These are phyloP conservation scores for Cyaniris semiargus DNA, from an alignment of 2,888 invertebrate species.

Conservation along the genomic window DNA sequence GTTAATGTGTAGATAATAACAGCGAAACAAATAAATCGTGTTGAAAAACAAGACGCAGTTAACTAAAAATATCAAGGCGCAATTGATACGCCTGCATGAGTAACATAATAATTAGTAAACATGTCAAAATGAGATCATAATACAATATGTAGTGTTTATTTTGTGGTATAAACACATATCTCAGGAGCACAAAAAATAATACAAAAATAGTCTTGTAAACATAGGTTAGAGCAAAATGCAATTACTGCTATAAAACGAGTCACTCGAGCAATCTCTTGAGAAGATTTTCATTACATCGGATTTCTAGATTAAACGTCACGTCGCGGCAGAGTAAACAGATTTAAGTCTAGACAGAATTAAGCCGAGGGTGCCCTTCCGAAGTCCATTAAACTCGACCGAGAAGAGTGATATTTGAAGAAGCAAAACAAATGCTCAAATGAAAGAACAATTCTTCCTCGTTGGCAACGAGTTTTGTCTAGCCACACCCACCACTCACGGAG, in stretches of 20 bases:
- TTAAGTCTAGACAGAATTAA: constrained; percentile 2
- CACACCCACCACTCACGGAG: constrained; percentile 9
- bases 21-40: background rate
- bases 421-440: background rate
- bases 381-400: background rate
- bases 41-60: background rate
- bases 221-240: background rate
- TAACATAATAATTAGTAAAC: background rate
- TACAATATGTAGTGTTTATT: background rate
- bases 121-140: constrained; percentile 6
- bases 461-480: constrained; percentile 7
- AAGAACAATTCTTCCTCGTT: constrained; percentile 7
- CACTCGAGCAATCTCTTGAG: background rate
- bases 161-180: background rate
- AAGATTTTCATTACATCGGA: background rate
- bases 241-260: background rate
- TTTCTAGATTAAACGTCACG: background rate
- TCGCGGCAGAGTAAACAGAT: background rate
- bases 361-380: background rate
- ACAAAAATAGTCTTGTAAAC: background rate
- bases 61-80: background rate
- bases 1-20: background rate
- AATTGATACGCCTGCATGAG: constrained; percentile 7
- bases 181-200: background rate
- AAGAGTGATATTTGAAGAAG: background rate